Percentiles rank a stretch among this genome's conserved stretches.
phyloP scores from a whole-genome alignment of 1,140 invertebrate genomes.

The Ceratosolen fusciceps region DNA sequence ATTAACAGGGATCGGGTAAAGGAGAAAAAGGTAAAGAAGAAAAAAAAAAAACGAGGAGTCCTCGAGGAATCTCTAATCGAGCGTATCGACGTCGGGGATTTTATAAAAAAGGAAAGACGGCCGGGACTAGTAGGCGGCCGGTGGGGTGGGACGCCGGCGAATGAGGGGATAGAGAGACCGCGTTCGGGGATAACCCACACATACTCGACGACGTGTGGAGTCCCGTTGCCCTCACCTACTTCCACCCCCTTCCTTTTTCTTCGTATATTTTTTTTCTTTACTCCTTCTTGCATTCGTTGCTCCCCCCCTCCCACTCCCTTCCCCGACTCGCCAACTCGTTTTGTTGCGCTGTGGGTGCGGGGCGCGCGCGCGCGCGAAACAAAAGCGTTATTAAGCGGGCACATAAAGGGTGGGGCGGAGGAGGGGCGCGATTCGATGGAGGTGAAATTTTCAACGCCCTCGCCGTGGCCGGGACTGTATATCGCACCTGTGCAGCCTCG shows the following conservation, averaged over 20 bases:
- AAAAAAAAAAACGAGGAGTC: no score
- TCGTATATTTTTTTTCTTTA: no score
- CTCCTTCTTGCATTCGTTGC: no score
- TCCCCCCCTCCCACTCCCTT: no score
- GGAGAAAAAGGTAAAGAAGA: neutral
- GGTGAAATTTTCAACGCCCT: slow-evolving; percentile 46
- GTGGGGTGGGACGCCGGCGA: neutral
- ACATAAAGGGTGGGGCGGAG: no score
- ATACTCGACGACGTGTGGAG: neutral
- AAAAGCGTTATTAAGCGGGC: slow-evolving; percentile 28
- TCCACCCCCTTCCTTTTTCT: neutral
- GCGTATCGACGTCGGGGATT: neutral
- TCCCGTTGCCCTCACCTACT: neutral
- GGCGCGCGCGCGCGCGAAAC: neutral
- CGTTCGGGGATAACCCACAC: neutral
- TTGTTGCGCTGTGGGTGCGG: no score
- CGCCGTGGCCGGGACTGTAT: slow-evolving; percentile 24
- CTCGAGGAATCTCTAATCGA: neutral
- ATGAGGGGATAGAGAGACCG: neutral
- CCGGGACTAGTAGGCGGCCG: no score
- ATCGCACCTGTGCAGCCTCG: slow-evolving; percentile 49
- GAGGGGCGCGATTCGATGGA: slow-evolving; percentile 16
- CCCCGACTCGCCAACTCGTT: no score
- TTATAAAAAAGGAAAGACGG: no score
- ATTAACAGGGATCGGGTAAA: neutral